phyloP scores from a whole-genome alignment of 1,140 invertebrate species.

The Leptopilina boulardi region DNA sequence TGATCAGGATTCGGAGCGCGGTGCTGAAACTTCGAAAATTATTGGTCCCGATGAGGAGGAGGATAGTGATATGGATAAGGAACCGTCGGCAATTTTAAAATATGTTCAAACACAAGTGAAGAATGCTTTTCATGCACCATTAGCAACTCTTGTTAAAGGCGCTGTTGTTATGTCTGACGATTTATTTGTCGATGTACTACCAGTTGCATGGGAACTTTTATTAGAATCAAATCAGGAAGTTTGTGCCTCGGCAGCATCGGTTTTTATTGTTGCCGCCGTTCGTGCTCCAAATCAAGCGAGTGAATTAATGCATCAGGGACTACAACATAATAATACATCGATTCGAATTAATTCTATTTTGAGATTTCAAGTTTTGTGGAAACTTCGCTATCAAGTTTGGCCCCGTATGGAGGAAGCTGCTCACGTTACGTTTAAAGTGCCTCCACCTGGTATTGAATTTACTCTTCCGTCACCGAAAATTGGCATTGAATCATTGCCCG shows the following conservation, averaged over 20 bases:
- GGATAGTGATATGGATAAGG: slow-evolving; percentile 77
- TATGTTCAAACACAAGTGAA: slow-evolving; percentile 91
- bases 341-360: slow-evolving; percentile 88
- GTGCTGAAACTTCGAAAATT: slow-evolving; percentile 73
- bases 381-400: slow-evolving; percentile 98
- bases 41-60: slow-evolving; percentile 68
- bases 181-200: slow-evolving; percentile 90
- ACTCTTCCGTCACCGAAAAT: slow-evolving; percentile 99
- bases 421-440: slow-evolving; percentile 95
- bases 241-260: slow-evolving; percentile 87
- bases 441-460: slow-evolving; percentile 98
- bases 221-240: slow-evolving; percentile 89
- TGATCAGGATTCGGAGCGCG: slow-evolving; percentile 69
- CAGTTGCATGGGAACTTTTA: slow-evolving; percentile 95
- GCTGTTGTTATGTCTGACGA: slow-evolving; percentile 93
- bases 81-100: slow-evolving; percentile 86
- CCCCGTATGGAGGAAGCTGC: slow-evolving; percentile 98
- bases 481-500: slow-evolving; percentile 93
- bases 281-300: slow-evolving; percentile 91
- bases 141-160: slow-evolving; percentile 94
- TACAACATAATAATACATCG: slow-evolving; percentile 88
- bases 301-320: slow-evolving; percentile 90
- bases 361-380: slow-evolving; percentile 97
- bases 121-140: slow-evolving; percentile 91
- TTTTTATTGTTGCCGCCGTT: slow-evolving; percentile 95